Conservation (phyloP, 2,888 invertebrate genomes). For the Teleiodes luculella region DNA sequence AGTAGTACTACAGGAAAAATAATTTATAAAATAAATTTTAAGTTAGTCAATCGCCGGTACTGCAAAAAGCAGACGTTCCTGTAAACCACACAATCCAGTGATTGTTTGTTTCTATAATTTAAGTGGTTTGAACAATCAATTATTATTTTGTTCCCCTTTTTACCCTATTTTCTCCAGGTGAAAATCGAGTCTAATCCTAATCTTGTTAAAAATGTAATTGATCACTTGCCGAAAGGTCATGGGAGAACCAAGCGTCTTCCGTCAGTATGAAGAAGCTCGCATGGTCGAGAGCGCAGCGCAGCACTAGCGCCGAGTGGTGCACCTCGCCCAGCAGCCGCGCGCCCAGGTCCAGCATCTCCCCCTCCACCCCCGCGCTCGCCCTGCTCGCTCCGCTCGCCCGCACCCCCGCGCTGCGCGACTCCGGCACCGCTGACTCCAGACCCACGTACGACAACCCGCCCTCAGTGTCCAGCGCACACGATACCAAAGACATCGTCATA, state of each 20-base stretch:
- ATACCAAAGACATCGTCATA: not conserved
- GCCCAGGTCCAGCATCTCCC: slow-evolving; percentile 54
- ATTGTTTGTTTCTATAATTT: too few relatives aligned
- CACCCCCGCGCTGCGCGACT: not conserved
- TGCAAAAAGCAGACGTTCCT: too few relatives aligned
- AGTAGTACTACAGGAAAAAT: too few relatives aligned
- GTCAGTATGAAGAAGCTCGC: slow-evolving; percentile 54
- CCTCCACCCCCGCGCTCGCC: slow-evolving; percentile 11
- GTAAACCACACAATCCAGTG: too few relatives aligned
- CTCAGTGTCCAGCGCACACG: not conserved
- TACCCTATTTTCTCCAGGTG: too few relatives aligned
- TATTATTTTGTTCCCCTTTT: too few relatives aligned
- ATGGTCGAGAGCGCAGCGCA: slow-evolving; percentile 40
- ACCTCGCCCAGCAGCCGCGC: slow-evolving; percentile 53
- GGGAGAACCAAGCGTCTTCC: slow-evolving; percentile 55
- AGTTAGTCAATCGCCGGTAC: too few relatives aligned
- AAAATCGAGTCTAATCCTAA: too few relatives aligned
- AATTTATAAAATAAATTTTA: too few relatives aligned
- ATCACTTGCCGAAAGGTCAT: slow-evolving; percentile 39
- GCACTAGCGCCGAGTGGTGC: slow-evolving; percentile 38
- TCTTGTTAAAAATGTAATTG: not conserved
- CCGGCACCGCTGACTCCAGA: too few relatives aligned
- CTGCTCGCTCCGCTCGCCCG: slow-evolving; percentile 1
- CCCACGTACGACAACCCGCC: too few relatives aligned
- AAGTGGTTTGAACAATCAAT: too few relatives aligned